A percentile compares a stretch with the other conserved stretches of the same genome.
phyloP scores from a whole-genome alignment of 2,888 invertebrate species.

The Acanthosepion lycidas region DNA sequence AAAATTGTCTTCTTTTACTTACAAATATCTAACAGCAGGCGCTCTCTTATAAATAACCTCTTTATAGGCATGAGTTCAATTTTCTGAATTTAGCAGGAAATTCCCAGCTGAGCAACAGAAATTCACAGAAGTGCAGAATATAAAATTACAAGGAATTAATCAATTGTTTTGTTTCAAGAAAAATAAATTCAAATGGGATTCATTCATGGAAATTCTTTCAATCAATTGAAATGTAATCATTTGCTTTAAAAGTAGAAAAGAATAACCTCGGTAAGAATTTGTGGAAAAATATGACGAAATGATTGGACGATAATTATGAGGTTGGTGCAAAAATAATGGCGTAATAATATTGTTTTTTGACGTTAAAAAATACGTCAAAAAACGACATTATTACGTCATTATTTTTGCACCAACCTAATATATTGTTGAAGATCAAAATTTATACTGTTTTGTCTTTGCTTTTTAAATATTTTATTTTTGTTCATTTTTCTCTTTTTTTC shows the following conservation, averaged over 20 bases:
- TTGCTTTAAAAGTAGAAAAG: neutral
- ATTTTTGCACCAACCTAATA: too few species aligned
- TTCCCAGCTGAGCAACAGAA: neutral
- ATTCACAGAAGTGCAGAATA: neutral
- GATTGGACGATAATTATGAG: too few species aligned
- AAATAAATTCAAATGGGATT: conserved; percentile 15
- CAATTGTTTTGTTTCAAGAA: neutral
- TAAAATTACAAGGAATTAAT: neutral
- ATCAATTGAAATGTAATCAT: neutral
- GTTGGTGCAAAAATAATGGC: too few species aligned
- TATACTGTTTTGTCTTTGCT: too few species aligned
- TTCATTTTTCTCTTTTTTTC: neutral
- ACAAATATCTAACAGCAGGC: neutral
- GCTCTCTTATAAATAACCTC: neutral
- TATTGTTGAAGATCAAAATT: neutral
- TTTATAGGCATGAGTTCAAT: neutral
- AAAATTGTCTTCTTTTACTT: neutral
- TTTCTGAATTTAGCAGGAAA: neutral
- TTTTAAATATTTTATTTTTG: neutral
- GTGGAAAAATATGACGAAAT: neutral
- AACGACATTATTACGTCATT: too few species aligned
- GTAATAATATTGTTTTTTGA: neutral
- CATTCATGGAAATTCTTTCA: conserved; percentile 2
- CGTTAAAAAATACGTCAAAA: too few species aligned
- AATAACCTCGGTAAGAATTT: neutral